Evolutionary conservation across 2,888 invertebrate species (phyloP), one percentile per base, ranked within the genome.

Genomic region (Terebella lapidaria): DNA sequence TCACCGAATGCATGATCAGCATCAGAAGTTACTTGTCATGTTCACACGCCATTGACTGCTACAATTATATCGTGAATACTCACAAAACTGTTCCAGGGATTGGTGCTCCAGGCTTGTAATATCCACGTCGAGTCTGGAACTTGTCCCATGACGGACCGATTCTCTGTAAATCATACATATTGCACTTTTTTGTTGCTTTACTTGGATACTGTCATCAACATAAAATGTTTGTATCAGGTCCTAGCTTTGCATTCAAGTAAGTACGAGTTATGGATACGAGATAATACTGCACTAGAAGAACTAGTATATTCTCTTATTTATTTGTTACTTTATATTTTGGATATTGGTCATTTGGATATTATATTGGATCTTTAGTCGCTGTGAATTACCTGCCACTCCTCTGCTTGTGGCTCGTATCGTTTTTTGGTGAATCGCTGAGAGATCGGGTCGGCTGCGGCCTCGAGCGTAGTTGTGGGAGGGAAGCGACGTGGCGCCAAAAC

Each of bases 341-440:
- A n/a, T n/a, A n/a, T n/a, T n/a, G n/a, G n/a, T n/a, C n/a, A n/a
- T n/a, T n/a, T n/a, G n/a, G n/a, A n/a, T n/a, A n/a, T n/a, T n/a
- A n/a, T n/a, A n/a, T n/a, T n/a, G n/a, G n/a, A n/a, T n/a, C n/a
- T n/a, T n/a, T n/a, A n/a, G n/a, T n/a, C n/a, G n/a, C n/a, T n/a
- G n/a, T n/a, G n/a, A n/a, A n/a, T n/a, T 59, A 75, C 76, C 76
- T 78, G 77, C 74, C 74, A 76, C 53, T 78, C 77, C 29, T 72
- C 64, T 15, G 75, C 72, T 15, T 70, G 69, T 3, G 74, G 72
- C 45, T 76, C 74, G 58, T 76, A 76, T 27, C 72, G 60, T 47
- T 77, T 76, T 25, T 70, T 64, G 15, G 71, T 71, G 58, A 66
- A 74, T 25, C 67, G 67, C 42, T 76, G 76, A 28, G 74, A 73